A percentile compares a stretch with the other conserved stretches of the same genome.
Evolutionary conservation across 2,888 invertebrate genomes (phyloP).

Genomic region (Drosophila suboccidentalis): DNA sequence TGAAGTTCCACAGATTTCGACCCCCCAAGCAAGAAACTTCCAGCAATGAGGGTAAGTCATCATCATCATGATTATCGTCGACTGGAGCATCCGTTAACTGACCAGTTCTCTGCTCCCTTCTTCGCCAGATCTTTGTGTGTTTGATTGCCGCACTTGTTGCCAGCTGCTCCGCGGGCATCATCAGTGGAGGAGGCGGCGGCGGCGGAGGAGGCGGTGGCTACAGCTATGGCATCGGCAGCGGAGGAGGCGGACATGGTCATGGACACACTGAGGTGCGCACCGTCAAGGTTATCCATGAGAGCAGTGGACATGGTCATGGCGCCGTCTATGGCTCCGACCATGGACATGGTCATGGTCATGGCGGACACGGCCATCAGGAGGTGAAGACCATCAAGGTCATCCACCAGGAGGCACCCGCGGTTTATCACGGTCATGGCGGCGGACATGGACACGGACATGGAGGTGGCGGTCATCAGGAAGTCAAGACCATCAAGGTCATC

Average conservation of each 20-base stretch:
- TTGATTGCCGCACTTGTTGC: slow-evolving; percentile 68
- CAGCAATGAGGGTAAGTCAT: slow-evolving; percentile 71
- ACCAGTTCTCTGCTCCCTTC: not conserved
- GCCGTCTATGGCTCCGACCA: slow-evolving; percentile 25
- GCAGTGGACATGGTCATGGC: slow-evolving; percentile 28
- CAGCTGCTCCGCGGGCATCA: slow-evolving; percentile 68
- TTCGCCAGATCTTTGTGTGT: slow-evolving; percentile 69
- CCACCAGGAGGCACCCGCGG: slow-evolving; percentile 52
- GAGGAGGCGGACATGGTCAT: slow-evolving; percentile 29
- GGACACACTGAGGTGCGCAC: slow-evolving; percentile 60
- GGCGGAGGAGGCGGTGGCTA: slow-evolving; percentile 69
- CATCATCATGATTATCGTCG: not conserved
- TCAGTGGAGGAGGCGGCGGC: slow-evolving; percentile 61
- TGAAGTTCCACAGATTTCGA: slow-evolving; percentile 71
- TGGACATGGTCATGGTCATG: slow-evolving; percentile 29
- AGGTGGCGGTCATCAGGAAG: slow-evolving; percentile 60
- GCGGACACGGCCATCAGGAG: slow-evolving; percentile 40
- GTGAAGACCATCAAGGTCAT: slow-evolving; percentile 61
- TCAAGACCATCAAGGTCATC: slow-evolving; percentile 74
- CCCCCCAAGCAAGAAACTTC: slow-evolving; percentile 75
- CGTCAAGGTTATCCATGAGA: slow-evolving; percentile 65
- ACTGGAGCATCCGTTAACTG: not conserved
- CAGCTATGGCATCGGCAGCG: slow-evolving; percentile 63
- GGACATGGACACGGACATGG: slow-evolving; percentile 28
- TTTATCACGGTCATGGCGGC: slow-evolving; percentile 36